Conservation (phyloP, 2,888 invertebrate genomes). For the Euplagia quadripunctaria region DNA sequence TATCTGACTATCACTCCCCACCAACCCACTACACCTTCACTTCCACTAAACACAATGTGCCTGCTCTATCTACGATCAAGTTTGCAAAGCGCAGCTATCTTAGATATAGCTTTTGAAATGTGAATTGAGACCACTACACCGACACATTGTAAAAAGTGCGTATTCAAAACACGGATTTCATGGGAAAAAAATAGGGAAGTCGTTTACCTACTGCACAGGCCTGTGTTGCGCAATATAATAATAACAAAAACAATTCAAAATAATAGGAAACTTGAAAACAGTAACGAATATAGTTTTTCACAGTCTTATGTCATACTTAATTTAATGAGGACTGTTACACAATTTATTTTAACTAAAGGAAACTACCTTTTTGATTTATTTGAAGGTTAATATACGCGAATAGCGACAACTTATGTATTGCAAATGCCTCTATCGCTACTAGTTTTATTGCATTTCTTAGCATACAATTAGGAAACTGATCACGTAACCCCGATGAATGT, state of each 20-base stretch:
- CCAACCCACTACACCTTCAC: constrained; percentile 65
- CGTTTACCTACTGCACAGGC: constrained; percentile 24
- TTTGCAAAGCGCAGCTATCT: constrained; percentile 45
- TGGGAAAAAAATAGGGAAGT: constrained; percentile 19
- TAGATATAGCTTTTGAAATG: constrained; percentile 33
- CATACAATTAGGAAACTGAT: too few relatives aligned
- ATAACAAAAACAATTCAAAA: constrained; percentile 19
- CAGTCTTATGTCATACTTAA: neutral
- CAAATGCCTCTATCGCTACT: too few relatives aligned
- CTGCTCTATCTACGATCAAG: constrained; percentile 56
- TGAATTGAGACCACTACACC: constrained; percentile 25
- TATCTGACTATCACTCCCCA: constrained; percentile 79
- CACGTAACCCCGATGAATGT: too few relatives aligned
- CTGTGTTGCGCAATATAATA: constrained; percentile 26
- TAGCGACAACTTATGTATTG: too few relatives aligned
- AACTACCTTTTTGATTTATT: too few relatives aligned
- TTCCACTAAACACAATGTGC: constrained; percentile 49
- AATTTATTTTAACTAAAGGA: too few relatives aligned
- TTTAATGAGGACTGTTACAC: neutral
- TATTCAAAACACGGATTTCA: neutral
- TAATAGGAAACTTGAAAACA: neutral
- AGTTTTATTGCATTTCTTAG: too few relatives aligned
- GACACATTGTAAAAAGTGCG: constrained; percentile 21
- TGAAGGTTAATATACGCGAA: too few relatives aligned
- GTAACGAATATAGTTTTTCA: too few relatives aligned